Base-by-base conservation (phyloP, 2,797 vertebrate genomes). In the Borostomias antarcticus region DNA sequence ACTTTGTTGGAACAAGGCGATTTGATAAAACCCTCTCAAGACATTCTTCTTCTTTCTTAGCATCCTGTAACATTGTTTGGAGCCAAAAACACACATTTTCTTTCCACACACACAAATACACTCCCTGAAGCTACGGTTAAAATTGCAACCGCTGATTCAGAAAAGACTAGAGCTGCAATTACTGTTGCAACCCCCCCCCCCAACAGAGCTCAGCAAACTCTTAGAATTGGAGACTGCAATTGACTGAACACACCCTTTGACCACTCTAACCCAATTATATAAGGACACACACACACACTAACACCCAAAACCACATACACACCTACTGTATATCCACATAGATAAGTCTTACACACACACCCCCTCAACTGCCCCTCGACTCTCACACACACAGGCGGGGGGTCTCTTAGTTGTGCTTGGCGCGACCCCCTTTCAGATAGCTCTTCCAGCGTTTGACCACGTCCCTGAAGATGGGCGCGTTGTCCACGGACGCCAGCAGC, bases 391-490 rank as follows among this genome's bases (percentile, higher is more conserved):
- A 51, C 29, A 66, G 8, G 33, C n/a, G 40, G 40, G 15, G 17
- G 15, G 72, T 74, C 80, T 85, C 91, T 91, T 91, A 99, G 90
- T 99, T 99, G 95, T 99, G 98, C 94, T 99, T 99, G 62, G 98
- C 97, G 77, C 95, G 86, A 7, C 93, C 91, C 35, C 98, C 98
- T 64, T 95, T 94, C 72, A 99, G 92, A 89, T 99, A 98, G 82
- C 93, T 96, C 83, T 97, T 99, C 98, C 98, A 99, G 71, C 98
- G 89, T 83, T 93, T 95, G 62, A 95, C 86, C 30, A 96, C 96
- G 37, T 99, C 98, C 82, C 81, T 95, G 88, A 99, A 99, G 85
- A 99, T 23, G 28, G 95, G 93, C 0, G 96, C 78, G 68, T 91
- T 93, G 10, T 99, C 95, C 0, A 99, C 85, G 52, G 96, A 95